phyloP scores from a whole-genome alignment of 1,140 invertebrate genomes.

The Harpegnathos saltator region DNA sequence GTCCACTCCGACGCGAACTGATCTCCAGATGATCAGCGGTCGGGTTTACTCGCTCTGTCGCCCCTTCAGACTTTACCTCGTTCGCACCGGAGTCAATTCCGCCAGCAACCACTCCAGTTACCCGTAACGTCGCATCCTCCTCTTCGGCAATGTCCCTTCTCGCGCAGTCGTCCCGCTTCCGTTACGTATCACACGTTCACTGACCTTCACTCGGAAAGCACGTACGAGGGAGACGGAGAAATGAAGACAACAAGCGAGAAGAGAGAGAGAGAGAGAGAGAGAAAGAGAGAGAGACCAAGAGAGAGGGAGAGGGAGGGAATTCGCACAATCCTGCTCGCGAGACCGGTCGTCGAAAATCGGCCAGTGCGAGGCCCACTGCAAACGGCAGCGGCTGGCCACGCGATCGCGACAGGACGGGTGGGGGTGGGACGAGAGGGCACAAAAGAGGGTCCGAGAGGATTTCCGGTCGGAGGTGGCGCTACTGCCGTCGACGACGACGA shows the following conservation, averaged over 20 bases:
- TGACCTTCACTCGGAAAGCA: conserved; percentile 17
- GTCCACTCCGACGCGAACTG: not conserved
- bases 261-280: too few species aligned
- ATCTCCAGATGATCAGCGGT: not conserved
- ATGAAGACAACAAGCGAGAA: too few species aligned
- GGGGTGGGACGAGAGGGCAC: not conserved
- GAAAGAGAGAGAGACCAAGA: not conserved
- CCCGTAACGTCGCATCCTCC: conserved; percentile 29
- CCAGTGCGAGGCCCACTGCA: conserved; percentile 15
- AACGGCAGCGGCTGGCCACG: not conserved
- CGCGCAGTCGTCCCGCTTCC: not conserved
- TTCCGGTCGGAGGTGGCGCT: conserved; percentile 72
- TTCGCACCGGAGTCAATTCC: conserved; percentile 9
- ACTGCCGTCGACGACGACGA: conserved; percentile 72
- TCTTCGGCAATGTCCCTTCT: conserved; percentile 14
- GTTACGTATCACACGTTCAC: conserved; percentile 45
- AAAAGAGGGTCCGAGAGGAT: conserved; percentile 33
- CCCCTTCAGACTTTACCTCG: conserved; percentile 36
- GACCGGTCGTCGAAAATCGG: conserved; percentile 51
- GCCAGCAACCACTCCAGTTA: conserved; percentile 14
- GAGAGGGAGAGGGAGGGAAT: too few species aligned
- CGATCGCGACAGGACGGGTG: not conserved
- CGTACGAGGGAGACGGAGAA: too few species aligned
- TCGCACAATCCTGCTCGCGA: too few species aligned
- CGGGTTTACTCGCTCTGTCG: not conserved